These are phyloP conservation scores for Cyphomyrus plagiostoma DNA, from an alignment of 2,113 vertebrate species.

Conservation along the genomic window DNA sequence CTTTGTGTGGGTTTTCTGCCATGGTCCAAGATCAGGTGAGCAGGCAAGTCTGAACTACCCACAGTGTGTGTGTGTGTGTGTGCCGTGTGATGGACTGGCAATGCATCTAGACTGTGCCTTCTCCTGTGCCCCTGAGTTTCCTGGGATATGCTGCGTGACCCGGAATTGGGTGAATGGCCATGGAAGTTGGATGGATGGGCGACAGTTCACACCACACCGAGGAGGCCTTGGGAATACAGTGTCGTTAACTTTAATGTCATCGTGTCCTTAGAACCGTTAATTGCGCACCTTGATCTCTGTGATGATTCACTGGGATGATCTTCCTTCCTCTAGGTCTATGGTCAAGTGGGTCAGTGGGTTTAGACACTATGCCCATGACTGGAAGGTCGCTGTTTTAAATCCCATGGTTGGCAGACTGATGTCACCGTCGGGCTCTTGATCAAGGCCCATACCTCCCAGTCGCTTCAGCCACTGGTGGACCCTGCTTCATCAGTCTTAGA, in stretches of 20 bases:
- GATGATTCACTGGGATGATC: not conserved
- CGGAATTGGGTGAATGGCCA: not conserved
- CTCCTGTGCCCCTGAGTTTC: not conserved
- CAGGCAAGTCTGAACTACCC: not conserved
- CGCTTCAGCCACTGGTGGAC: not conserved
- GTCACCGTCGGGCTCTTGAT: not conserved
- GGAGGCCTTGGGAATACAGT: not conserved
- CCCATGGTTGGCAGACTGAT: not conserved
- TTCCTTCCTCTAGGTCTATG: not conserved
- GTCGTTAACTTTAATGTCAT: slow-evolving; percentile 5
- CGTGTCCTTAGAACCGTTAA: slow-evolving; percentile 15
- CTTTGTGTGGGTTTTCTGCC: not conserved
- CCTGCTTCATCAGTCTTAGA: not conserved
- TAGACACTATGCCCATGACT: not conserved
- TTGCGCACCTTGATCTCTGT: not conserved
- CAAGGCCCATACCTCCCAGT: not conserved
- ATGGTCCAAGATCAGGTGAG: not conserved
- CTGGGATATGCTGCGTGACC: not conserved
- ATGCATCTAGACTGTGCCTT: not conserved
- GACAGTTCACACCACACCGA: not conserved
- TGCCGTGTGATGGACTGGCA: not conserved
- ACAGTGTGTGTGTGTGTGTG: not conserved
- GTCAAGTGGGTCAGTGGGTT: not conserved
- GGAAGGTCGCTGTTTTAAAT: not conserved
- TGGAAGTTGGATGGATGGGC: not conserved